Conservation (phyloP, 2,797 vertebrate species). For the Momotus momota region DNA sequence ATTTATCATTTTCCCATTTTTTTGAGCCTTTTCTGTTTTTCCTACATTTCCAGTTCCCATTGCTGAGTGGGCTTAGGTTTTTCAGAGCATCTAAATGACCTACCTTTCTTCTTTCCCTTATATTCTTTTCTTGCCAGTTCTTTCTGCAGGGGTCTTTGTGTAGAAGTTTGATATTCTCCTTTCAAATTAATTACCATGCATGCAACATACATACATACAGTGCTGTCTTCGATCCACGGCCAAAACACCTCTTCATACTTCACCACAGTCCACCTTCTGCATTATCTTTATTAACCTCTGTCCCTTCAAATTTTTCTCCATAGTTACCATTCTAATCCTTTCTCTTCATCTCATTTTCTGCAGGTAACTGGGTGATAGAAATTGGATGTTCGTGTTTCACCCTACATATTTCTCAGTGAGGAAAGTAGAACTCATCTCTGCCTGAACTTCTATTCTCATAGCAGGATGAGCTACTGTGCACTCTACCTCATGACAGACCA, state of each 20-base stretch:
- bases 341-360: neutral
- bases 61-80: neutral
- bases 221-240: neutral
- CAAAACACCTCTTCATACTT: neutral
- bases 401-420: neutral
- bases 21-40: neutral
- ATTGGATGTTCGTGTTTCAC: neutral
- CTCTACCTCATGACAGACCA: neutral
- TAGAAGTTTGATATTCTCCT: neutral
- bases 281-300: neutral
- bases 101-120: neutral
- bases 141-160: neutral
- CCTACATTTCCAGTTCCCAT: neutral
- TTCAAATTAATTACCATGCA: neutral
- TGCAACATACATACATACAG: too few relatives aligned
- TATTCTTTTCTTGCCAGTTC: neutral
- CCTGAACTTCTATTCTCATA: fast-evolving
- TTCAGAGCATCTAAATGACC: neutral
- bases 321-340: neutral
- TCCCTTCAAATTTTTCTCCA: neutral
- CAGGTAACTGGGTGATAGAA: neutral
- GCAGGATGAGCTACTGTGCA: neutral
- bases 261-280: neutral
- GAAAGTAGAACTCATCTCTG: neutral
- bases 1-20: neutral